phyloP scores from a whole-genome alignment of 2,888 invertebrate genomes.

The Noctua comes region DNA sequence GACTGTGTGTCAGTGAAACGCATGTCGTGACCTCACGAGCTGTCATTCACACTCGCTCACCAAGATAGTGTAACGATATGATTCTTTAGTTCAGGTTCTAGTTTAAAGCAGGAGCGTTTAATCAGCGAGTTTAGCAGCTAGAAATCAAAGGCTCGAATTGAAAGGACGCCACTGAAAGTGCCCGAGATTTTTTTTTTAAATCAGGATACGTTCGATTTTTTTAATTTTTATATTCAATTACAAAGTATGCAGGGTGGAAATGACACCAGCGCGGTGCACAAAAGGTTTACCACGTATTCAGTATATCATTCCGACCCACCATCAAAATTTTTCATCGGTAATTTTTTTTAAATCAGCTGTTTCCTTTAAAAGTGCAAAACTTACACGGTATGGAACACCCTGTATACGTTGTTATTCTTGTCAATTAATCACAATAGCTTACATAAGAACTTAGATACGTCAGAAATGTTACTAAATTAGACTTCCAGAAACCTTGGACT shows the following conservation, averaged over 20 bases:
- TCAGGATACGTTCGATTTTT: neutral
- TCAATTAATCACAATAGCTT: neutral
- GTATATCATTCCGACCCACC: too few species aligned
- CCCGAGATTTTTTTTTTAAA: neutral
- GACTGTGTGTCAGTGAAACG: slow-evolving; percentile 62
- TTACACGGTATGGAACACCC: neutral
- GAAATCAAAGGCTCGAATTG: neutral
- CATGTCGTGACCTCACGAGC: slow-evolving; percentile 73
- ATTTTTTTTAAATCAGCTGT: too few species aligned
- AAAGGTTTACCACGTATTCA: too few species aligned
- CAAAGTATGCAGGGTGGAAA: too few species aligned
- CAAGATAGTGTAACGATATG: slow-evolving; percentile 68
- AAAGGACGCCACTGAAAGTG: neutral
- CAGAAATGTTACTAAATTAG: neutral
- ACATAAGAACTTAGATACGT: too few species aligned
- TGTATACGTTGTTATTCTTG: neutral
- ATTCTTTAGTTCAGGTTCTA: slow-evolving; percentile 63
- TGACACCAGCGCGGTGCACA: too few species aligned
- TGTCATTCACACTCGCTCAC: slow-evolving; percentile 73
- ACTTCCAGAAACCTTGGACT: neutral
- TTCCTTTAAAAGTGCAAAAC: too few species aligned
- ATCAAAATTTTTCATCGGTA: too few species aligned
- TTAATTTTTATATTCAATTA: neutral
- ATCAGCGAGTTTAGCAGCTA: neutral
- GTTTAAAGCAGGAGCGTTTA: slow-evolving; percentile 31